A percentile compares a stretch with the other conserved stretches of the same genome.
Evolutionary conservation across 2,113 vertebrate species (phyloP).

Genomic region (Podilymbus podiceps): DNA sequence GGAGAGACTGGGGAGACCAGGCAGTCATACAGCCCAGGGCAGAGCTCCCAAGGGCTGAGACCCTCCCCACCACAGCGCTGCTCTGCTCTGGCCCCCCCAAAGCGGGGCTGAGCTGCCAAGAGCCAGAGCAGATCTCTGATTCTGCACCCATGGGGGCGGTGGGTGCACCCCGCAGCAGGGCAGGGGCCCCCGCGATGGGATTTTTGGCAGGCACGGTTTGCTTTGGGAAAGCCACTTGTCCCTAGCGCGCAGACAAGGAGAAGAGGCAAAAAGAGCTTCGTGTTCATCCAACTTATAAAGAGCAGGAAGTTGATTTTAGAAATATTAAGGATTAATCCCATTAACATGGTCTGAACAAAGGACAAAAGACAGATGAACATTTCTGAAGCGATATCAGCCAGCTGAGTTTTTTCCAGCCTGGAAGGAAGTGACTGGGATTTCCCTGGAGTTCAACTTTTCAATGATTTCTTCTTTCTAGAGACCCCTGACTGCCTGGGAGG

Average conservation of each 20-base stretch:
- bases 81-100: not conserved
- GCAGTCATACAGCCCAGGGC: not conserved
- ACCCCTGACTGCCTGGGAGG: not conserved
- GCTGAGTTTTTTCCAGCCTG: not conserved
- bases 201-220: accelerated
- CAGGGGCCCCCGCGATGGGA: accelerated
- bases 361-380: not conserved
- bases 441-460: not conserved
- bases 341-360: not conserved
- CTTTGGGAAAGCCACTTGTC: not conserved
- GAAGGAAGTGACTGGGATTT: not conserved
- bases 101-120: not conserved
- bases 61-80: too few species aligned
- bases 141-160: not conserved
- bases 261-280: not conserved
- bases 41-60: not conserved
- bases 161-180: not conserved
- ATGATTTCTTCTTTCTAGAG: not conserved
- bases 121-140: not conserved
- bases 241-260: not conserved
- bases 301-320: not conserved
- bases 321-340: not conserved
- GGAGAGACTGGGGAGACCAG: not conserved
- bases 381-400: not conserved
- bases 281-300: not conserved